A percentile compares a stretch with the other conserved stretches of the same genome.
Conservation (phyloP, 2,797 vertebrate genomes). For the Hylomyscus alleni region DNA sequence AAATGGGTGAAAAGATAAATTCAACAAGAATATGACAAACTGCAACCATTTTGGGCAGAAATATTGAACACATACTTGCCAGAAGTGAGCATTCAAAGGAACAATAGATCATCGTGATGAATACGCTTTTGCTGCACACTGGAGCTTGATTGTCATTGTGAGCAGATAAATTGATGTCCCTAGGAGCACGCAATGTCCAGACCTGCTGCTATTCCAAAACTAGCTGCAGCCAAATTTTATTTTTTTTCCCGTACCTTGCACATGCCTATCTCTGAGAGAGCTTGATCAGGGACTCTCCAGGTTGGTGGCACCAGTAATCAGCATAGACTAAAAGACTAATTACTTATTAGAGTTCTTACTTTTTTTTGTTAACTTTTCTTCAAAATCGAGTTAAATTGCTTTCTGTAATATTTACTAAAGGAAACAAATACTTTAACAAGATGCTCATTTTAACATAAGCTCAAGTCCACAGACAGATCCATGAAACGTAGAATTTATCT, state of each 20-base stretch:
- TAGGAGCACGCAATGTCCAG: constrained; percentile 3
- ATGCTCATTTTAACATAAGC: neutral
- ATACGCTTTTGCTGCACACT: constrained; percentile 65
- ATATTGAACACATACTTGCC: constrained; percentile 27
- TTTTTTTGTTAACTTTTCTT: neutral
- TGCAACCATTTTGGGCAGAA: constrained; percentile 38
- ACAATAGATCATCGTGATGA: constrained; percentile 53
- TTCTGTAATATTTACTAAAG: constrained; percentile 43
- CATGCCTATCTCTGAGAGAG: constrained; percentile 51
- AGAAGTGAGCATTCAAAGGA: constrained; percentile 11
- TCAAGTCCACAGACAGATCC: constrained; percentile 26
- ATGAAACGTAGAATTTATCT: neutral
- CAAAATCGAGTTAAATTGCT: neutral
- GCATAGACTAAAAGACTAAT: neutral
- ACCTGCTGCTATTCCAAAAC: constrained; percentile 58
- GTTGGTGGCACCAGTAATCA: neutral
- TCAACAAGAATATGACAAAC: neutral
- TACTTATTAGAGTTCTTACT: neutral
- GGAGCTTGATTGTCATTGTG: constrained; percentile 69
- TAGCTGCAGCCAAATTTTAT: constrained; percentile 1
- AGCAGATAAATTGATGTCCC: constrained; percentile 60
- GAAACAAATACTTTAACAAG: constrained; percentile 25
- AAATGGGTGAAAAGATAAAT: constrained; percentile 23
- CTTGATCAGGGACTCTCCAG: neutral
- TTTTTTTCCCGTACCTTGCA: constrained; percentile 18